phyloP scores from a whole-genome alignment of 2,888 invertebrate genomes.

The Oegoconia quadripuncta region DNA sequence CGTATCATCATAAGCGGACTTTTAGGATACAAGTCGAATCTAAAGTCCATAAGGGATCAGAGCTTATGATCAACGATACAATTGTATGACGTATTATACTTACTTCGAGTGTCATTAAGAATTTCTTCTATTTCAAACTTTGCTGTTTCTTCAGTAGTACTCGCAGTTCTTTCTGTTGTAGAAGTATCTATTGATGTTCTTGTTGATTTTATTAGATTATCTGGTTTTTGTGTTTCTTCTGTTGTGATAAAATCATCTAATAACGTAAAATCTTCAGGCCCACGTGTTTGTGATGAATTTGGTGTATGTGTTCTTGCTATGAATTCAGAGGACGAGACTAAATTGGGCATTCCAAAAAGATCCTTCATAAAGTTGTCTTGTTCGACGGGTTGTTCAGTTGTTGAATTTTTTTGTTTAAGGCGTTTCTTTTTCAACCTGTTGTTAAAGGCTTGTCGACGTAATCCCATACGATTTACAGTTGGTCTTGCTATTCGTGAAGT shows the following conservation, averaged over 20 bases:
- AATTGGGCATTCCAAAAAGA: slow-evolving; percentile 51
- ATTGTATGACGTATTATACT: slow-evolving; percentile 23
- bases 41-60: too few relatives aligned
- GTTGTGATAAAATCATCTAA: slow-evolving; percentile 50
- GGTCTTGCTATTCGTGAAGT: slow-evolving; percentile 32
- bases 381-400: slow-evolving; percentile 50
- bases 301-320: slow-evolving; percentile 50
- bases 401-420: slow-evolving; percentile 50
- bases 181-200: slow-evolving; percentile 27
- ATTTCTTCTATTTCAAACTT: slow-evolving; percentile 84
- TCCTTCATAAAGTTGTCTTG: slow-evolving; percentile 50
- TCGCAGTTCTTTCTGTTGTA: slow-evolving; percentile 21
- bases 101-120: slow-evolving; percentile 79
- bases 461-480: slow-evolving; percentile 38
- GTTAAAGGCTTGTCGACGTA: slow-evolving; percentile 53
- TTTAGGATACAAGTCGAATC: too few relatives aligned
- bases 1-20: too few relatives aligned
- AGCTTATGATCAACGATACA: too few relatives aligned
- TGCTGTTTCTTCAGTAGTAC: slow-evolving; percentile 64
- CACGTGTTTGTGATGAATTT: slow-evolving; percentile 26
- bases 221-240: slow-evolving; percentile 27
- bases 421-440: slow-evolving; percentile 60
- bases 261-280: slow-evolving; percentile 45
- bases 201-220: slow-evolving; percentile 19
- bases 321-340: slow-evolving; percentile 65